phyloP scores from a whole-genome alignment of 2,113 vertebrate species.

The Indicator indicator region DNA sequence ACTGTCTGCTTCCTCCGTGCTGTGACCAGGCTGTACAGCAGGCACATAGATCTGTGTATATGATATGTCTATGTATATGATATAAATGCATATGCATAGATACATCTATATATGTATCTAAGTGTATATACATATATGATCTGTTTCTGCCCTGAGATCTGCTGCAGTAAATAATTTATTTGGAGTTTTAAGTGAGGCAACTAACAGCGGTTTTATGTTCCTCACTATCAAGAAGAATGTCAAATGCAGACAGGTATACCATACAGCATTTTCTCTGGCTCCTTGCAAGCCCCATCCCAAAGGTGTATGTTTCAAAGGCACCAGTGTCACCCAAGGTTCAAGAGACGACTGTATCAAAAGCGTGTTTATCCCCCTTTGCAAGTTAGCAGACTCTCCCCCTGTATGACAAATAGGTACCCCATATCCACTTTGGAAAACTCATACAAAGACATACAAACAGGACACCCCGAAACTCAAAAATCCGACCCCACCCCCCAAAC shows the following conservation, averaged over 20 bases:
- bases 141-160: no score
- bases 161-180: no score
- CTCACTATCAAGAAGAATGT: no score
- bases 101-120: neutral
- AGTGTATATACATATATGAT: no score
- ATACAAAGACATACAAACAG: no score
- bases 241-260: neutral
- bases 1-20: fast-evolving
- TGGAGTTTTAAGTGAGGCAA: no score
- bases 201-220: no score
- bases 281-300: fast-evolving
- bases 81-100: neutral
- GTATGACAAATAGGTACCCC: fast-evolving
- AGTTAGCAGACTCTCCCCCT: neutral
- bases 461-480: no score
- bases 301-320: neutral
- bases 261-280: neutral
- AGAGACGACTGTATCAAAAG: fast-evolving
- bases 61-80: neutral
- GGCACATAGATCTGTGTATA: neutral
- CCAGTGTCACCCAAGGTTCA: neutral
- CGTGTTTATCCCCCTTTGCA: fast-evolving
- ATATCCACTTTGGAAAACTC: no score
- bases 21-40: neutral
- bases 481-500: no score